phyloP scores from a whole-genome alignment of 2,113 vertebrate genomes.

The Apodemus speciosus region DNA sequence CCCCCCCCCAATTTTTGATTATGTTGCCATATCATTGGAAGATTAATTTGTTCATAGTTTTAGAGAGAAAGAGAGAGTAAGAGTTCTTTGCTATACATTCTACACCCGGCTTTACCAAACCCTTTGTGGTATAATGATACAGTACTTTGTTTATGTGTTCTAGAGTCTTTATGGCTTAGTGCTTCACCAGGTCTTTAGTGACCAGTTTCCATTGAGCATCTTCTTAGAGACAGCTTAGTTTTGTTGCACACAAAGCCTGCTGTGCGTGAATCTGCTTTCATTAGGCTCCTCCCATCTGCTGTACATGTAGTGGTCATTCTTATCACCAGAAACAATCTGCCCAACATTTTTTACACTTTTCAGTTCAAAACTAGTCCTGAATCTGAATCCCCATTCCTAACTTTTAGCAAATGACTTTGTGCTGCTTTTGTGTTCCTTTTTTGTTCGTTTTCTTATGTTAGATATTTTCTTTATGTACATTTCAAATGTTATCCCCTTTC shows the following conservation, averaged over 20 bases:
- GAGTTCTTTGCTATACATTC: not conserved
- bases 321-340: not conserved
- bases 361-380: not conserved
- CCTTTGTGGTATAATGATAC: not conserved
- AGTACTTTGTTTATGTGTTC: not conserved
- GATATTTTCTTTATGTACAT: too few species aligned
- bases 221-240: not conserved
- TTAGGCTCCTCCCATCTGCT: not conserved
- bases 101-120: not conserved
- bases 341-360: not conserved
- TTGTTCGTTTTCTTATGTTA: too few species aligned
- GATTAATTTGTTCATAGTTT: not conserved
- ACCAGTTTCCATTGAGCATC: not conserved
- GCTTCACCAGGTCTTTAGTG: not conserved
- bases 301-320: not conserved
- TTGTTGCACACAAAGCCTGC: not conserved
- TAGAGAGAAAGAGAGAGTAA: not conserved
- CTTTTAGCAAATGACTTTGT: not conserved
- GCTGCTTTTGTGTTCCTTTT: not conserved
- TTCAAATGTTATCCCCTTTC: too few species aligned
- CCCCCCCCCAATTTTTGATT: not conserved
- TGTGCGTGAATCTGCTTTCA: not conserved
- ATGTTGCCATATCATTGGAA: not conserved
- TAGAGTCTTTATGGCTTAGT: not conserved
- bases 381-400: not conserved